Percentiles rank a stretch among this genome's conserved stretches.
Conservation (phyloP, 2,797 vertebrate species). For the Tokudaia muenninki region DNA sequence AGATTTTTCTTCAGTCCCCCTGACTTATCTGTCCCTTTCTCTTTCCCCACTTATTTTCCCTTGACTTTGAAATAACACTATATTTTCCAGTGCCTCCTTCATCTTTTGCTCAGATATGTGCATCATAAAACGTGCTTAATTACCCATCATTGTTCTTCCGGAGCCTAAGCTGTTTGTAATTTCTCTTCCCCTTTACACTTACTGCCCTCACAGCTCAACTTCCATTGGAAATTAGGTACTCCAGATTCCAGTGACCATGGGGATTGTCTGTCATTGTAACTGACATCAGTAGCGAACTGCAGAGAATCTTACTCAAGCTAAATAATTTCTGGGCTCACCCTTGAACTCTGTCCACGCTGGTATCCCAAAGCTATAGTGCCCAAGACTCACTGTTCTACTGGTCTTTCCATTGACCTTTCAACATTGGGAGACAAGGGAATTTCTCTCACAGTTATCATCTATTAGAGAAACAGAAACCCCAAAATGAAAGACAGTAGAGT, state of each 20-base stretch:
- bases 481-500: constrained; percentile 78
- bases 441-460: constrained; percentile 69
- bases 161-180: constrained; percentile 54
- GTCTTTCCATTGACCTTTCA: constrained; percentile 67
- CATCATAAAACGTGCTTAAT: constrained; percentile 75
- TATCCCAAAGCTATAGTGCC: background rate
- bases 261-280: constrained; percentile 65
- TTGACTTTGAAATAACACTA: constrained; percentile 57
- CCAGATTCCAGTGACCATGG: constrained; percentile 39
- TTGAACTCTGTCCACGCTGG: background rate
- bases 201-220: constrained; percentile 21
- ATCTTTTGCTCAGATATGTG: constrained; percentile 70
- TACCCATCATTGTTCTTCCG: constrained; percentile 49
- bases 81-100: constrained; percentile 74
- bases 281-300: constrained; percentile 59
- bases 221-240: constrained; percentile 66
- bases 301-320: constrained; percentile 29
- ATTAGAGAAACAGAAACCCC: constrained; percentile 67
- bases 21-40: constrained; percentile 73
- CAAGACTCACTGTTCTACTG: constrained; percentile 39
- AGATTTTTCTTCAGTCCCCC: constrained; percentile 68
- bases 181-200: background rate
- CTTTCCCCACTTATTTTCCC: constrained; percentile 68
- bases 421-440: constrained; percentile 56
- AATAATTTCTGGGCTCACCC: constrained; percentile 40